Evolutionary conservation across 2,113 vertebrate species (phyloP).

Genomic region (Balaenoptera acutorostrata): DNA sequence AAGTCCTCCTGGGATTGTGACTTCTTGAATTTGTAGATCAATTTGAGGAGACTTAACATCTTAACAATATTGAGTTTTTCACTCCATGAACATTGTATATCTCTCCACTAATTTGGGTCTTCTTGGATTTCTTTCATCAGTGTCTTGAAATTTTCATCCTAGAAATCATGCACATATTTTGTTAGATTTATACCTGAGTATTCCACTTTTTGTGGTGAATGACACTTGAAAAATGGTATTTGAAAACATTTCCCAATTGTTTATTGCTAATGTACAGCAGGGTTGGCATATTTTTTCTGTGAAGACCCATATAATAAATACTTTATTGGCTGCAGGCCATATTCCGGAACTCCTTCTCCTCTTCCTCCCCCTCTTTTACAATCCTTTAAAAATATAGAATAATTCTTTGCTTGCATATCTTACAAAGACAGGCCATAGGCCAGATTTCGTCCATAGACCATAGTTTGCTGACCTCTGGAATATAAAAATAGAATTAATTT

Average conservation of each 20-base stretch:
- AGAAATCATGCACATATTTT: neutral
- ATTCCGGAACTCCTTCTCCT: too few species aligned
- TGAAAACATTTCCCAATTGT: neutral
- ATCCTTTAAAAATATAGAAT: neutral
- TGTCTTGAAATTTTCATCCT: neutral
- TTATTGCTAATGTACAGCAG: neutral
- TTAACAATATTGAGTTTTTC: neutral
- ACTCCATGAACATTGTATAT: neutral
- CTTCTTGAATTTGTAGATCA: neutral
- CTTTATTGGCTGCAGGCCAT: neutral
- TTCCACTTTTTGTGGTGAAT: neutral
- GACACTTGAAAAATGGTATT: neutral
- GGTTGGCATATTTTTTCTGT: neutral
- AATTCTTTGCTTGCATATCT: neutral
- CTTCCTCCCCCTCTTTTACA: neutral
- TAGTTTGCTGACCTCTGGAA: neutral
- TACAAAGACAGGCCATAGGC: neutral
- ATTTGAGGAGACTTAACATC: neutral
- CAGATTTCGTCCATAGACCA: neutral
- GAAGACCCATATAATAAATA: neutral
- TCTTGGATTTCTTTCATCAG: neutral
- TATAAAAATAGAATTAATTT: neutral
- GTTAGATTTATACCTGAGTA: neutral
- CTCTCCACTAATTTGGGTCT: neutral
- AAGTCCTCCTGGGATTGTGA: neutral